phyloP scores from a whole-genome alignment of 1,140 invertebrate species.

The Galleria mellonella region DNA sequence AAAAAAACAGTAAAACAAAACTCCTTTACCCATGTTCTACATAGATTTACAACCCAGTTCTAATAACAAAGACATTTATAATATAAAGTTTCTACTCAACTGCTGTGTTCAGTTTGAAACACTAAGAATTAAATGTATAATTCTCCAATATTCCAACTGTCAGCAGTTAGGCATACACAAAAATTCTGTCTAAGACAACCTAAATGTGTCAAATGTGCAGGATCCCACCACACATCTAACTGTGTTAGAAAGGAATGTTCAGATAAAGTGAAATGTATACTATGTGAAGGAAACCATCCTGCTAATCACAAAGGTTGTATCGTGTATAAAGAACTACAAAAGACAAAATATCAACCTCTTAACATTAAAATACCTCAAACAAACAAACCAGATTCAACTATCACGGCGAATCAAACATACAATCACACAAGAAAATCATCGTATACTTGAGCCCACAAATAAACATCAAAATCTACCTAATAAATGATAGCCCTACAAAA shows the following conservation, averaged over 20 bases:
- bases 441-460: too few relatives aligned
- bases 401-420: too few relatives aligned
- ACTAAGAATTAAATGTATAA: conserved; percentile 18
- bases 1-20: not conserved
- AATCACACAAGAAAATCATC: too few relatives aligned
- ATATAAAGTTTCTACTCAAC: not conserved
- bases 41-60: not conserved
- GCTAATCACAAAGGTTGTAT: conserved; percentile 20
- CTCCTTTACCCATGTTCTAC: not conserved
- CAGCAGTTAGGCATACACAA: conserved; percentile 39
- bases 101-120: conserved; percentile 16
- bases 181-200: conserved; percentile 21
- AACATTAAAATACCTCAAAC: too few relatives aligned
- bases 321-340: conserved; percentile 15
- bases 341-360: not conserved
- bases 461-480: too few relatives aligned
- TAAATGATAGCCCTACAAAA: not conserved
- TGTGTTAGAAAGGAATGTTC: conserved; percentile 7
- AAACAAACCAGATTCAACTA: too few relatives aligned
- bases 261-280: not conserved
- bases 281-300: conserved; percentile 11
- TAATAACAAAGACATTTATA: conserved; percentile 1
- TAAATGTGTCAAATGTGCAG: conserved; percentile 42
- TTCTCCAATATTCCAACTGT: conserved; percentile 38
- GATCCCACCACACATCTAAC: conserved; percentile 9